Conservation (phyloP, 2,888 invertebrate species). For the Neoaliturus tenellus region DNA sequence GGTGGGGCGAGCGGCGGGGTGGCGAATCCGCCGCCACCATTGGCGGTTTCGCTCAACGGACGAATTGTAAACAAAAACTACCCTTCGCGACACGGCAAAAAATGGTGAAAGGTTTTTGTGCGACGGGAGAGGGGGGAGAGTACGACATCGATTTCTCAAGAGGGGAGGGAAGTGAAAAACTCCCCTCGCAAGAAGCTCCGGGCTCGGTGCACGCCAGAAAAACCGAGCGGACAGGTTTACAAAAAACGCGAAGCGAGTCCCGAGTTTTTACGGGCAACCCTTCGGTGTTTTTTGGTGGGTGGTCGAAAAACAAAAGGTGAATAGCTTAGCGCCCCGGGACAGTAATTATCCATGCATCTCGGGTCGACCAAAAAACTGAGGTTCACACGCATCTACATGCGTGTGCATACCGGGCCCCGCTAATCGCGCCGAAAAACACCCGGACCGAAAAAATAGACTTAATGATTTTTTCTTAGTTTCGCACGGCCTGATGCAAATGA, state of each 20-base stretch:
- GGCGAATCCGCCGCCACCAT: conserved; percentile 4
- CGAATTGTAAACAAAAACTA: conserved; percentile 36
- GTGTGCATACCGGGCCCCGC: conserved; percentile 25
- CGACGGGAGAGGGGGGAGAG: conserved; percentile 17
- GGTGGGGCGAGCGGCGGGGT: not conserved
- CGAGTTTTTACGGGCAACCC: conserved; percentile 16
- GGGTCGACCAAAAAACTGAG: not conserved
- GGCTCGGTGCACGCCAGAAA: conserved; percentile 40
- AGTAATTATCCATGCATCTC: conserved; percentile 33
- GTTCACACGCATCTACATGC: conserved; percentile 41
- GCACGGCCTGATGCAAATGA: conserved; percentile 37
- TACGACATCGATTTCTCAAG: conserved; percentile 41
- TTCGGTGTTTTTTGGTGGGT: conserved; percentile 23
- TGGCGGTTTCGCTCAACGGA: conserved; percentile 40
- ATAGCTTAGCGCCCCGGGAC: conserved; percentile 37
- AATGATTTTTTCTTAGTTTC: conserved; percentile 44
- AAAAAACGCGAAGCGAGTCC: conserved; percentile 33
- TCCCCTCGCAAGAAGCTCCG: conserved; percentile 40
- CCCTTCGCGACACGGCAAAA: conserved; percentile 24
- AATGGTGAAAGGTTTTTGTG: conserved; percentile 33
- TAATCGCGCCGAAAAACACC: not conserved
- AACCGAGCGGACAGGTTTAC: conserved; percentile 32
- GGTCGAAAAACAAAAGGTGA: conserved; percentile 43
- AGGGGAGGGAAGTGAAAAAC: conserved; percentile 37
- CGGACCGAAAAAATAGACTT: conserved; percentile 32